These are phyloP conservation scores for Pycnomerus fuliginosus DNA, from an alignment of 2,888 invertebrate species.

Conservation along the genomic window DNA sequence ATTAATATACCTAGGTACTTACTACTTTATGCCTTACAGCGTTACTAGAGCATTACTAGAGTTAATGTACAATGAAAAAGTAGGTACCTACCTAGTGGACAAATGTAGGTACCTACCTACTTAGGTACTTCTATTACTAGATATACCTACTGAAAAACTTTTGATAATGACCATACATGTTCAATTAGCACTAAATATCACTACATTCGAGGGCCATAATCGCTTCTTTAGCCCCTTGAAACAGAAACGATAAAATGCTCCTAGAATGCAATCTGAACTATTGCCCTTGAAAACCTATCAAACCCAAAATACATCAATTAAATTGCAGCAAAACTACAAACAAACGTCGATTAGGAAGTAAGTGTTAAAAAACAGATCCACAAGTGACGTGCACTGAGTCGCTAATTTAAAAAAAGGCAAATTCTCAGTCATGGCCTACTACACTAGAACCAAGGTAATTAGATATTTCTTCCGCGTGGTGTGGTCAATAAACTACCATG, in stretches of 20 bases:
- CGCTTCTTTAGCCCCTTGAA: too few species aligned
- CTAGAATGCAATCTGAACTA: background rate
- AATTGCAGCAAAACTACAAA: background rate
- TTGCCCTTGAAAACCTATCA: background rate
- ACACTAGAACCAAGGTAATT: slow-evolving; percentile 14
- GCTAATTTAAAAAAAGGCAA: slow-evolving; percentile 11
- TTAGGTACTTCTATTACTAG: too few species aligned
- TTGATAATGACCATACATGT: too few species aligned
- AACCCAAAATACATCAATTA: background rate
- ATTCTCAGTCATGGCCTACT: slow-evolving; percentile 17
- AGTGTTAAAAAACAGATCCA: background rate
- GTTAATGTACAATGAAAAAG: too few species aligned
- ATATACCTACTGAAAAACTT: too few species aligned
- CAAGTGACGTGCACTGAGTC: background rate
- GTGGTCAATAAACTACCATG: slow-evolving; percentile 18
- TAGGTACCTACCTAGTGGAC: too few species aligned
- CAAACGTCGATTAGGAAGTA: background rate
- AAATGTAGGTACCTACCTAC: too few species aligned
- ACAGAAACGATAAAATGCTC: slow-evolving; percentile 1
- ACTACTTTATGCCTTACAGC: too few species aligned
- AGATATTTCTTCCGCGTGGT: slow-evolving; percentile 13
- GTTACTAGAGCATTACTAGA: too few species aligned
- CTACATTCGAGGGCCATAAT: too few species aligned
- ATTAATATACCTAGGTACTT: too few species aligned
- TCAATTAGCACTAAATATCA: too few species aligned